Evolutionary conservation across 2,797 vertebrate genomes (phyloP), one percentile per base, ranked within the genome.

Genomic region (Parambassis ranga): DNA sequence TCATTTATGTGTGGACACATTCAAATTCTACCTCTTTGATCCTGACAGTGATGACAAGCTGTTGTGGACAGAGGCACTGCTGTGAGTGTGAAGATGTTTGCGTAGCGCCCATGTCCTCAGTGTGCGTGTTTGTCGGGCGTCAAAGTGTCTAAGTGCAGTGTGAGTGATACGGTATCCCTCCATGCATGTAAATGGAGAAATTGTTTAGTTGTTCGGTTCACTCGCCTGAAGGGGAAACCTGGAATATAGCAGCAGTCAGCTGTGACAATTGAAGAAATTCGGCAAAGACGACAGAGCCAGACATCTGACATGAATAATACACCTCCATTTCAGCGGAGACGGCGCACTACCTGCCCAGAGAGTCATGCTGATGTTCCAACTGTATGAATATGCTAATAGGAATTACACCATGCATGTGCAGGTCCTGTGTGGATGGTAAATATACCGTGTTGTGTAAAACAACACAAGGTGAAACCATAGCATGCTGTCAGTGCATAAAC

Each of bases 231-330:
- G 82, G 77, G 52, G 13, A 13, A 55, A 63, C 75, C 28, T 65
- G 71, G 75, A 83, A 86, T 77, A 46, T 42, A 65, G 67, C 65
- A 50, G 22, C 79, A 83, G 73, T 75, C 75, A 59, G 77, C 84
- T 85, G 88, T 89, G 89, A 90, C 81, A 84, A 77, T 61, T 69
- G 78, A 57, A 84, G 77, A 82, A 81, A 88, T 71, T 68, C n/a
- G 76, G 81, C 51, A 76, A 47, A 67, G 66, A 70, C 14, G 27
- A 39, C 35, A 52, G 24, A 14, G 60, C 51, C 24, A 20, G 23
- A 33, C 59, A 63, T 77, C 60, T 64, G 73, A 71, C 69, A 60
- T 71, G 79, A 82, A 79, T 46, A 70, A 81, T 67, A 70, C 50
- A 50, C 58, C 50, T 75, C 50, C 27, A 41, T 81, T 68, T 65